Conservation (phyloP, 53 echinoderm and acorn worm species). For the Mesocentrotus franciscanus region DNA sequence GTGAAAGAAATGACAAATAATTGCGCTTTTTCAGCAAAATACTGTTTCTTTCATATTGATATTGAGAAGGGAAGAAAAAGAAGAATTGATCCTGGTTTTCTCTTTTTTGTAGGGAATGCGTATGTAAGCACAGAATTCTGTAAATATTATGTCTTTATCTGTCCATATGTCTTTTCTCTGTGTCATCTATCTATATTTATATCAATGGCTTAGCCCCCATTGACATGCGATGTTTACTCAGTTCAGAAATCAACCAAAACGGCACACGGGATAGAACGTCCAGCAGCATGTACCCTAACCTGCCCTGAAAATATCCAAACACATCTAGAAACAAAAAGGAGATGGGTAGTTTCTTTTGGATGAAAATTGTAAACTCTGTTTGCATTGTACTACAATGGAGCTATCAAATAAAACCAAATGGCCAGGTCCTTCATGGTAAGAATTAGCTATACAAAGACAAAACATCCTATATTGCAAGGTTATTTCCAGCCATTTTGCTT, state of each 20-base stretch:
- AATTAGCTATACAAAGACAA: too few species aligned
- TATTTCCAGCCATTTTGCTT: background rate
- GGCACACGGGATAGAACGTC: conserved; percentile 4
- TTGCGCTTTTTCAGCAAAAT: conserved; percentile 53
- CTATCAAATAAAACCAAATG: background rate
- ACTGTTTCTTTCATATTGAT: conserved; percentile 57
- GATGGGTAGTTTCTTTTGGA: background rate
- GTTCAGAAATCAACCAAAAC: background rate
- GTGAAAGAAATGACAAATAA: conserved; percentile 60
- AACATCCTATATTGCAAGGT: background rate
- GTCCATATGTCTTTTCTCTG: conserved; percentile 68
- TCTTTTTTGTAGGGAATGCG: conserved; percentile 59
- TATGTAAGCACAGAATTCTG: conserved; percentile 72
- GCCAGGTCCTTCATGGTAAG: too few species aligned
- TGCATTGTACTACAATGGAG: background rate
- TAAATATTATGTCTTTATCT: conserved; percentile 69
- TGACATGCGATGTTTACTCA: conserved; percentile 52
- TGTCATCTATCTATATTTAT: conserved; percentile 72
- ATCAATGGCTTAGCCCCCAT: conserved; percentile 64
- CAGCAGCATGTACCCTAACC: background rate
- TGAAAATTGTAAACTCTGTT: background rate
- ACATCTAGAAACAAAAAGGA: background rate
- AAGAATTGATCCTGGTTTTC: conserved; percentile 54
- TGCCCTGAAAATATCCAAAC: background rate
- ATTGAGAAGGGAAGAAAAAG: background rate